Base-by-base conservation (phyloP, 2,113 vertebrate species). In the Muscicapa adusta region DNA sequence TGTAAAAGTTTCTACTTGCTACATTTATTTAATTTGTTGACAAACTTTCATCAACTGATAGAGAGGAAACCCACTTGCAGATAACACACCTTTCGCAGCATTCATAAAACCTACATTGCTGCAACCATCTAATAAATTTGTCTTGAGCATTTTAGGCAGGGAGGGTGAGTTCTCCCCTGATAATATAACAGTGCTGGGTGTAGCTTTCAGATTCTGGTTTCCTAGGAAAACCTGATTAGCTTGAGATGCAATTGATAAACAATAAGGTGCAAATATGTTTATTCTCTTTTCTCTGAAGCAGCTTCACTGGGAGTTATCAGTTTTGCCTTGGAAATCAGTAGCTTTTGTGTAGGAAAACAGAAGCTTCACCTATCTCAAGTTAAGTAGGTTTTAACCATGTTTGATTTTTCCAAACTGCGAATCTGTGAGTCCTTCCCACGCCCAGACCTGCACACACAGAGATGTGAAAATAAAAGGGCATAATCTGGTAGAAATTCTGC, bases 381-480 rank as follows among this genome's bases (percentile, higher is more conserved):
- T 71, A 29, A 65, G 23, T 86, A 95, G 57, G 22, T 96, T 85
- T 91, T 84, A 93, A 81, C 54, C 34, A 16, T n/a, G 29, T 83
- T 91, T 82, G 33, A 25, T 91, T 92, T 95, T 96, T 94, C 82
- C 65, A 87, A 94, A 85, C 77, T 88, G 96, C 3, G 3, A 95
- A 97, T 93, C 65, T 89, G 50, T 40, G 88, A 75, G 38, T 84
- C 33, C 85, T 80, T 88, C 91, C 80, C 67, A 85, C 56, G 10
- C 88, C 84, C 88, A 95, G 87, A 92, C 89, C 78, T 83, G 86
- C 83, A 42, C 58, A 67, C 74, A 84, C 53, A 92, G 96, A 96
- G 65, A 95, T 70, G 89, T 61, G 89, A 97, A 97, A 97, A 93
- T 75, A 90, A 97, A 97, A 98, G 96, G 95, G 91, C 94, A 94